These are phyloP conservation scores for Scartelaos histophorus DNA, from an alignment of 2,113 vertebrate species.

Conservation along the genomic window DNA sequence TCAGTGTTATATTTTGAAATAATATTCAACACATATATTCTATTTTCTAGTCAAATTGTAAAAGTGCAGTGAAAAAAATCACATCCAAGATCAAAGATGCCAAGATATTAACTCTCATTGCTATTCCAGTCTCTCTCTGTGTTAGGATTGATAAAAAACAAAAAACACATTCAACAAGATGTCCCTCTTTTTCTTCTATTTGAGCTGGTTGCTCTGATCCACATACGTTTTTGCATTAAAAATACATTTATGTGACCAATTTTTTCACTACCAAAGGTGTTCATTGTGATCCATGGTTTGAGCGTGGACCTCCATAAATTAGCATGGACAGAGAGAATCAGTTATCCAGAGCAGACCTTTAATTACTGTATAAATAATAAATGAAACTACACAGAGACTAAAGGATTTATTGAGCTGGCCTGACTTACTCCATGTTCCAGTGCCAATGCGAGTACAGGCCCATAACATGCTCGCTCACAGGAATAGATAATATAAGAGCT, in stretches of 20 bases:
- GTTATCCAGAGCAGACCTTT: conserved; percentile 60
- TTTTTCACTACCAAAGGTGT: too few relatives aligned
- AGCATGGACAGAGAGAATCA: conserved; percentile 42
- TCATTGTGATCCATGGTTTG: not conserved
- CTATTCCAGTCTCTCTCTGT: too few relatives aligned
- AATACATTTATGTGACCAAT: not conserved
- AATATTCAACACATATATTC: too few relatives aligned
- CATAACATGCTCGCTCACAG: conserved; percentile 23
- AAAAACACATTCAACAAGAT: too few relatives aligned
- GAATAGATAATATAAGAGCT: conserved; percentile 4
- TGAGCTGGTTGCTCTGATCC: not conserved
- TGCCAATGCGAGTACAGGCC: conserved; percentile 10
- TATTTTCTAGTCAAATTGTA: too few relatives aligned
- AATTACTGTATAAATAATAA: conserved; percentile 66
- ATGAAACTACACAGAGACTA: conserved; percentile 41
- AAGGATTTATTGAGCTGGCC: conserved; percentile 37
- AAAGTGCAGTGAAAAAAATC: too few relatives aligned
- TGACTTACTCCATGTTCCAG: conserved; percentile 31
- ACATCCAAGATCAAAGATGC: too few relatives aligned
- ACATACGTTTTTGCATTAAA: not conserved
- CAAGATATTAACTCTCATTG: too few relatives aligned
- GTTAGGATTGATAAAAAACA: too few relatives aligned
- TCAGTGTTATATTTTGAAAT: too few relatives aligned
- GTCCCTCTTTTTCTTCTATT: too few relatives aligned
- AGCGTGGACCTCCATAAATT: conserved; percentile 40